Conservation (phyloP, 1,140 invertebrate genomes). For the Mycetomoellerius zeteki region DNA sequence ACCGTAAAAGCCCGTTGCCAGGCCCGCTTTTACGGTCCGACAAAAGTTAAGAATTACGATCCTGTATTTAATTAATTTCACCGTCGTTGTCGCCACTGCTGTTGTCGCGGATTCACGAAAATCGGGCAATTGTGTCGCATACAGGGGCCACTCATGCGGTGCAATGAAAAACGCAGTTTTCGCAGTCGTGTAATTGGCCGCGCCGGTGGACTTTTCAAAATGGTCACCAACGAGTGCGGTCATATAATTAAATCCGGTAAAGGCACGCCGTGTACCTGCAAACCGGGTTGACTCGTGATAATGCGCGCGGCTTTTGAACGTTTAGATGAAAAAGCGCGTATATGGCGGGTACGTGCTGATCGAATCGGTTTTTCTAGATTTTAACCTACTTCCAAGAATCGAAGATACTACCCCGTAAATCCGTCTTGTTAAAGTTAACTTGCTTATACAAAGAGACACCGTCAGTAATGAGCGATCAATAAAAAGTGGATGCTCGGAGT, state of each 20-base stretch:
- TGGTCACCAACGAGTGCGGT: conserved; percentile 33
- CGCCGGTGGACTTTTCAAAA: conserved; percentile 66
- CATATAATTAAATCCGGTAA: conserved; percentile 73
- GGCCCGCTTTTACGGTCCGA: conserved; percentile 69
- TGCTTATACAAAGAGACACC: background rate
- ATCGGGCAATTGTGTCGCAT: conserved; percentile 44
- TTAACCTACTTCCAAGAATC: conserved; percentile 9
- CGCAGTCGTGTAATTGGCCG: conserved; percentile 67
- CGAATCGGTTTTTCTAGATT: conserved; percentile 32
- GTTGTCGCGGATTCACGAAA: conserved; percentile 19
- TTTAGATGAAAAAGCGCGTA: conserved; percentile 68
- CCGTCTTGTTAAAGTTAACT: conserved; percentile 51
- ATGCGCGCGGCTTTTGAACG: conserved; percentile 50
- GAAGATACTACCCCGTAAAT: conserved; percentile 20
- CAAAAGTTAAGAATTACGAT: conserved; percentile 76
- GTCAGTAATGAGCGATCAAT: background rate
- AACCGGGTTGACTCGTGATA: conserved; percentile 38
- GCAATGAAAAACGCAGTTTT: conserved; percentile 68
- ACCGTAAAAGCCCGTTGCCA: conserved; percentile 67
- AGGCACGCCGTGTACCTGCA: conserved; percentile 50
- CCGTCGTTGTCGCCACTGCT: background rate
- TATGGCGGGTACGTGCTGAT: conserved; percentile 23
- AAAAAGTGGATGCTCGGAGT: background rate
- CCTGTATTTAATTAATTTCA: conserved; percentile 77
- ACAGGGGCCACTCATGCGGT: conserved; percentile 15